Evolutionary conservation across 2,797 vertebrate species (phyloP), one percentile per base, ranked within the genome.

Genomic region (Aythya fuligula): DNA sequence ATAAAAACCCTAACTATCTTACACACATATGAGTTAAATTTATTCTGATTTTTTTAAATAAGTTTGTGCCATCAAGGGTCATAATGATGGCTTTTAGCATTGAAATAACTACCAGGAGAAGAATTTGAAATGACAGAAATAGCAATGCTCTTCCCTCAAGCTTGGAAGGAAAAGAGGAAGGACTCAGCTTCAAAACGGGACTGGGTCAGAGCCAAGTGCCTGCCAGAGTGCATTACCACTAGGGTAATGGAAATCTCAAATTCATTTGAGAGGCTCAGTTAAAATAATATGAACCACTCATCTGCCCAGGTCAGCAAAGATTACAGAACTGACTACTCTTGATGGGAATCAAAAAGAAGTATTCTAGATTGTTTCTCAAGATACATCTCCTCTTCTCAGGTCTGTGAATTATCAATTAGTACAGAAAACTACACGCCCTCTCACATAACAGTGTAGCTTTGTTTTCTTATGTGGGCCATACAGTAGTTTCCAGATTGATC

Each of bases 151-250:
- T 77, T 91, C 41, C 22, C 17, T 51, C 16, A 12, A 53, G 5
- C 54, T 49, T 47, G 41, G 36, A 16, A 47, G 16, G 49, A 66
- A 75, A 94, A 38, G 32, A 0, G 6, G 65, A 57, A 77, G 20
- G 41, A 64, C 62, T 34, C 41, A 60, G 24, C n/a, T n/a, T 5
- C 0, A 0, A n/a, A 34, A 24, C 2, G 19, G 34, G 5, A 11
- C 38, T 56, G 32, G 18, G 16, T 38, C n/a, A 38, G 41, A 74
- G 36, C 41, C 11, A 6, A 5, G 1, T 22, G 12, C 12, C 34
- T 76, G 41, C 22, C 2, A 1, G n/a, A 70, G n/a, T 15, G 4
- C 13, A 22, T 22, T 54, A 83, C 36, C 32, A 60, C 18, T 17
- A 2, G 1, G 45, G 30, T 12, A 88, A 7, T 69, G 72, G 57